These are phyloP conservation scores for Eulithis prunata DNA, from an alignment of 2,888 invertebrate species.

Conservation along the genomic window DNA sequence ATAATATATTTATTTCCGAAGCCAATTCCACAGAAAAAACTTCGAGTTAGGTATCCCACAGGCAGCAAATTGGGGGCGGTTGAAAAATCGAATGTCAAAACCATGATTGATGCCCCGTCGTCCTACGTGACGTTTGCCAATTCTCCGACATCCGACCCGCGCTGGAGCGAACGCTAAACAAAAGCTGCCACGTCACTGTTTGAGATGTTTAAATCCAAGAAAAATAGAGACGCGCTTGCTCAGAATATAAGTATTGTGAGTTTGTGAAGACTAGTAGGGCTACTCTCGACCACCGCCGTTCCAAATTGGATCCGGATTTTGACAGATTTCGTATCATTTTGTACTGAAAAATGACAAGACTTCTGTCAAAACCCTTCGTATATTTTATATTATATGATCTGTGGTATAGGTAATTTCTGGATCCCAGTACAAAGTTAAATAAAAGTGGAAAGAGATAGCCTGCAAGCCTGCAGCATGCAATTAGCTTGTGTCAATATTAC, in stretches of 20 bases:
- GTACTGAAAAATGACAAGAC: too few species aligned
- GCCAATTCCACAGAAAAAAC: constrained; percentile 41
- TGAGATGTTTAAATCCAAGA: constrained; percentile 6
- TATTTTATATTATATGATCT: too few species aligned
- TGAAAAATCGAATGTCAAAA: constrained; percentile 68
- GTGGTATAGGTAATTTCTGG: neutral
- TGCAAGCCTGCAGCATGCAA: constrained; percentile 7
- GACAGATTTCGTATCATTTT: too few species aligned
- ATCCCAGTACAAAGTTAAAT: neutral
- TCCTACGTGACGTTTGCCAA: constrained; percentile 48
- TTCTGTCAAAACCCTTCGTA: too few species aligned
- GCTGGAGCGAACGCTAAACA: constrained; percentile 46
- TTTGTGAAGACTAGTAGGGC: too few species aligned
- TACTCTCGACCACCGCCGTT: too few species aligned
- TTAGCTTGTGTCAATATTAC: constrained; percentile 23
- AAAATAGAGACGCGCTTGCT: neutral
- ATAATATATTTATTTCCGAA: neutral
- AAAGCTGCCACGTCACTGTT: constrained; percentile 42
- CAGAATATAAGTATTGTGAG: too few species aligned
- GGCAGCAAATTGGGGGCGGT: constrained; percentile 39
- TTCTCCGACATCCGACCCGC: constrained; percentile 39
- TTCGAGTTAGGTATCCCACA: constrained; percentile 47
- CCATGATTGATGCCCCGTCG: constrained; percentile 58
- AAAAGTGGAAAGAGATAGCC: constrained; percentile 3
- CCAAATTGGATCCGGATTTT: too few species aligned